Evolutionary conservation across 2,113 vertebrate species (phyloP), one percentile per base, ranked within the genome.

Genomic region (Drymodes brunneopygia): DNA sequence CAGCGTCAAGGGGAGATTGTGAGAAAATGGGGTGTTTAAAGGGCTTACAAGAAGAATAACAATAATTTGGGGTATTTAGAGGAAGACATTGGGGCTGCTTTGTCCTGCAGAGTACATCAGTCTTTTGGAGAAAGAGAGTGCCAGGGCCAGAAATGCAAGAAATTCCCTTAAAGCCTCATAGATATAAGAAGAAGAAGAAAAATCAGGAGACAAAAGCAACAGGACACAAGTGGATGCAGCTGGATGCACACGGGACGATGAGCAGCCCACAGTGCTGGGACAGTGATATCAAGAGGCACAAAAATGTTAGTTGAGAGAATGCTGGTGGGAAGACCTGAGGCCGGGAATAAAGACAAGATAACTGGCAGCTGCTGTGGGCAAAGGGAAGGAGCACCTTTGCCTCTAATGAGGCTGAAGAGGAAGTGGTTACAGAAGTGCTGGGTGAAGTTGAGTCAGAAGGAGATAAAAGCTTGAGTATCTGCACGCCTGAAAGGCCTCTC

Each of bases 391-490:
- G 33, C 16, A 91, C 48, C 40, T 91, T 75, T 6, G 6, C 45
- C 54, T 90, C 58, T 86, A 86, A 92, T 38, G 64, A 90, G n/a
- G 48, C 29, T 93, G 74, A 86, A 72, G 86, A 95, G 71, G 82
- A 92, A 94, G 56, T 4, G 2, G 44, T 83, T 93, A 62, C 67
- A 88, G 71, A 92, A 93, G 51, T 62, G 36, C 62, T 65, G 47
- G 69, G 45, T 73, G 60, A 95, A 77, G 60, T 28, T 80, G 45
- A 92, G 66, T 93, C 62, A 80, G 62, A 72, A 3, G 56, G 21
- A 91, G 91, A 77, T 91, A 94, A 95, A 72, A 92, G 81, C 65
- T 73, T 60, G 81, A 91, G 65, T 72, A 60, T 53, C 85, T 11
- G 6, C 62, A 51, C 0, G 0, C 44, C 78, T 28, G 1, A 85